A percentile compares a stretch with the other conserved stretches of the same genome.
Evolutionary conservation across 2,888 invertebrate species (phyloP).

Genomic region (Hedychridium roseum): DNA sequence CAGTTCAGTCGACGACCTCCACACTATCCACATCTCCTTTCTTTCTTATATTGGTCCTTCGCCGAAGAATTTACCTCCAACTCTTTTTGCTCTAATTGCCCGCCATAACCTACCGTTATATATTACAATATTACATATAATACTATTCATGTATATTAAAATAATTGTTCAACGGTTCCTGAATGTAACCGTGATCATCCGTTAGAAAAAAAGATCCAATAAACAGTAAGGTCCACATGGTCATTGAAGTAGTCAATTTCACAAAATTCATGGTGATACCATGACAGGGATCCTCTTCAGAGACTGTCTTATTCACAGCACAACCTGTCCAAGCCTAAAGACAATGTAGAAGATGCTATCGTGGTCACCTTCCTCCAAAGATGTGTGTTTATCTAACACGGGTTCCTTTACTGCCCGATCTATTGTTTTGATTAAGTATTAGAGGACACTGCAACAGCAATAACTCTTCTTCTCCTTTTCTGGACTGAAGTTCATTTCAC

Average conservation of each 20-base stretch:
- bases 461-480: slow-evolving; percentile 92
- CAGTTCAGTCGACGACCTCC: slow-evolving; percentile 19
- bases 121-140: slow-evolving; percentile 64
- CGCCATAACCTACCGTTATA: slow-evolving; percentile 53
- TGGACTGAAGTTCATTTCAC: slow-evolving; percentile 99
- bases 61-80: slow-evolving; percentile 32
- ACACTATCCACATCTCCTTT: slow-evolving; percentile 15
- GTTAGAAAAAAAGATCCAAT: slow-evolving; percentile 32
- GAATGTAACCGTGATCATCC: slow-evolving; percentile 28
- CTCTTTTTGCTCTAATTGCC: slow-evolving; percentile 35
- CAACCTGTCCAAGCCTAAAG: slow-evolving; percentile 26
- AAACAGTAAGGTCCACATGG: slow-evolving; percentile 14
- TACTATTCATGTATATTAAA: slow-evolving; percentile 63
- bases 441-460: slow-evolving; percentile 94
- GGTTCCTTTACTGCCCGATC: slow-evolving; percentile 33
- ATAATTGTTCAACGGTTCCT: slow-evolving; percentile 50
- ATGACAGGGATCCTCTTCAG: too few species aligned
- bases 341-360: slow-evolving; percentile 2
- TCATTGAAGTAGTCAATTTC: slow-evolving; percentile 29
- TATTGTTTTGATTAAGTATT: slow-evolving; percentile 71
- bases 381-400: slow-evolving; percentile 27
- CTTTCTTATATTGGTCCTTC: slow-evolving; percentile 40
- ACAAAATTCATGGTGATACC: slow-evolving; percentile 21
- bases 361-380: not conserved
- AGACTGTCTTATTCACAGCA: slow-evolving; percentile 44